Conservation (phyloP, 2,888 invertebrate genomes). For the Leptarthrus brevirostris region DNA sequence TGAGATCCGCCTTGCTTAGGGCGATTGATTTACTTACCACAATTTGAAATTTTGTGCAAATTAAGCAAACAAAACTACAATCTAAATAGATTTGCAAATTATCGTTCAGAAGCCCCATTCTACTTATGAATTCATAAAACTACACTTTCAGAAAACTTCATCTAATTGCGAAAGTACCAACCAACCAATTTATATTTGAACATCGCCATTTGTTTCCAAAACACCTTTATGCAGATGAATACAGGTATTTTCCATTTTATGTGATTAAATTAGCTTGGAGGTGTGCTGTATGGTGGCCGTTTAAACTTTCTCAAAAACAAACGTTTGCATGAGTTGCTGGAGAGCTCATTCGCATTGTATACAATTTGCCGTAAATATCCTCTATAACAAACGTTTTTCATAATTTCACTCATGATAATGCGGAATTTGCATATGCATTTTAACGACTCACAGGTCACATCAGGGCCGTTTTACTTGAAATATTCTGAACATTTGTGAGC, state of each 20-base stretch:
- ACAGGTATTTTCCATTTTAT: neutral
- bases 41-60: too few relatives aligned
- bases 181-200: too few relatives aligned
- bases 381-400: constrained; percentile 1
- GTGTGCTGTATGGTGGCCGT: neutral
- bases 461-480: neutral
- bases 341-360: neutral
- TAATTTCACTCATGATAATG: constrained; percentile 3
- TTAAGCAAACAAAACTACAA: too few relatives aligned
- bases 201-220: too few relatives aligned
- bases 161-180: too few relatives aligned
- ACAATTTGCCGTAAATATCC: constrained; percentile 3
- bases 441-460: constrained; percentile 1
- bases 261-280: neutral
- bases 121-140: too few relatives aligned
- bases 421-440: neutral
- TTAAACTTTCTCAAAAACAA: neutral
- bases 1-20: too few relatives aligned
- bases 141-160: too few relatives aligned
- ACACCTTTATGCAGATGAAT: too few relatives aligned
- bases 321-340: neutral
- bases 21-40: too few relatives aligned
- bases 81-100: too few relatives aligned
- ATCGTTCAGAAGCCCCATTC: too few relatives aligned
- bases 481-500: neutral